Base-by-base conservation (phyloP, 1,140 invertebrate species). In the Drosophila biarmipes region DNA sequence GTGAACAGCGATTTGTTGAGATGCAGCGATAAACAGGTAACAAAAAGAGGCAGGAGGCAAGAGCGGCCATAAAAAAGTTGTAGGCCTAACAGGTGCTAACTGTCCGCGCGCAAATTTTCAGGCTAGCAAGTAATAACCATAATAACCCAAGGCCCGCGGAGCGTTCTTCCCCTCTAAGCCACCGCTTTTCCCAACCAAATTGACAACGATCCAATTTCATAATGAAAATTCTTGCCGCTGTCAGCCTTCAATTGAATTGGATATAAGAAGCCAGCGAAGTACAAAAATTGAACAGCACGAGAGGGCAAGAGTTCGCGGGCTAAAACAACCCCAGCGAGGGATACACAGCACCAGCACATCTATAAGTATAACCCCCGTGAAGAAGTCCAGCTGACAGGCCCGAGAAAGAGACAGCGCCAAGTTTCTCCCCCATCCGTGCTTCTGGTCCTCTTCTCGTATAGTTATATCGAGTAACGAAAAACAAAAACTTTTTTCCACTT, bases 401-500 rank as follows among this genome's bases (percentile, higher is more conserved):
- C 37, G 8, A 29, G 45, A 66, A 42, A 54, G 37, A 48, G 59
- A 37, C 19, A 53, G 38, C 42, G 38, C 15, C 27, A 21, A 29
- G 19, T 37, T 17, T 62, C 74, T 75, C 74, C 63, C 45, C 64
- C 63, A 49, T 71, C 56, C 80, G 56, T 75, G 52, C 58, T 66
- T 49, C 66, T 62, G 52, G 63, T 48, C 35, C 43, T 56, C 42
- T 42, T 29, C 63, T 61, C 40, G 45, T 87, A 68, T 86, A 86
- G 82, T 86, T 86, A 71, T 86, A 86, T 82, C 62, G 82, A 82
- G 81, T 86, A 66, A 86, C 81, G 81, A 79, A 89, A 89, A 89
- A 89, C 85, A 85, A 89, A 89, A 89, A 89, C 85, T 89, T 89
- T 89, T 89, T 90, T 90, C 85, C 85, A 89, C 85, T 89, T 89